Evolutionary conservation across 1,140 invertebrate genomes (phyloP), one percentile per base, ranked within the genome.

Genomic region (Lineus longissimus): DNA sequence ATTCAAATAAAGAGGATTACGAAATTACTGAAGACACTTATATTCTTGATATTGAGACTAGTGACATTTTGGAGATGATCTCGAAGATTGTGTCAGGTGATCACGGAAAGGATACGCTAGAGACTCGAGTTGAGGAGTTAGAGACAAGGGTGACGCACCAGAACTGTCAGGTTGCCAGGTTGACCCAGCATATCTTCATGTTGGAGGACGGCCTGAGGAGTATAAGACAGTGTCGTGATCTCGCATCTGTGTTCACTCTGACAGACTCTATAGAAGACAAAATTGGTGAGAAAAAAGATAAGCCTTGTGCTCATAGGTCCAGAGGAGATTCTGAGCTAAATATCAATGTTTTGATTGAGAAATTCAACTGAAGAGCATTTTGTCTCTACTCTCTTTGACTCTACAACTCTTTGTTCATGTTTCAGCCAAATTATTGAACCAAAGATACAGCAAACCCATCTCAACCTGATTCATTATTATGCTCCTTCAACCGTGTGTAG

Each of bases 111-210:
- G 59, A 63, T 19, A 17, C 43, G 4, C 54, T 65, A 29, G 76
- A 70, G 29, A 60, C 62, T 6, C 61, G 75, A 41, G 57, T 79
- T 43, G 76, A 78, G 55, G 76, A 79, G 43, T 54, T 79, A 23
- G 76, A 79, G 59, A 77, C 76, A 23, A 64, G 76, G 61, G 68
- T 76, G 17, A 78, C 77, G 43, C 68, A 73, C 54, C 43, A 76
- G 56, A 76, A 66, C 51, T 67, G 64, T 59, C 75, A 79, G 61
- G 58, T 78, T 19, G 74, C 73, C 1, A 76, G 75, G 61, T 60
- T 77, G 60, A 60, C 62, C 11, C n/a, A 51, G 25, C n/a, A 27
- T 27, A 27, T 27, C 25, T 51, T 51, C 9, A 23, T 51, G 25
- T 27, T 51, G 19, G 47, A 51, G 47, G n/a, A 51, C n/a, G 47